Base-by-base conservation (phyloP, 2,797 vertebrate genomes). In the Acrossocheilus wenchowensis region DNA sequence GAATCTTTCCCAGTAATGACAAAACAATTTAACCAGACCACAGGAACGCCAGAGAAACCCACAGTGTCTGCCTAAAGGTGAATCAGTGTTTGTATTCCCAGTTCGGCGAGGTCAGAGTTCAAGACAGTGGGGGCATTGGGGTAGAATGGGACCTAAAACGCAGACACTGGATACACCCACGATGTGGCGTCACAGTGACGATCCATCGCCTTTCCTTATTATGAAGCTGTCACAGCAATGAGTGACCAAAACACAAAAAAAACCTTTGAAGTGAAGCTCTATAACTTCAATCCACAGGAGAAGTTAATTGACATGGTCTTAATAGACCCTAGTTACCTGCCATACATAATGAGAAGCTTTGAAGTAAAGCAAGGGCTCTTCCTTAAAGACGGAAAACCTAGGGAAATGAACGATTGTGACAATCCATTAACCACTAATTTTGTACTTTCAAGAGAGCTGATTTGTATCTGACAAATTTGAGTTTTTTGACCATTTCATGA, bases 281-380 rank as follows among this genome's bases (percentile, higher is more conserved):
- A 36, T 66, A 52, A 80, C 17, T 83, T 72, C 72, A 15, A 43
- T 74, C 75, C 14, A 75, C 83, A 6, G 60, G 69, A 90, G 80
- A 36, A 0, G 87, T 85, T 83, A 12, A 23, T 50, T 36, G 87
- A 87, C 69, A 83, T 80, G 86, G 26, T 81, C 52, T 19, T 60
- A 0, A 87, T 36, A 69, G 73, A 3, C 84, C 89, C 90, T 90
- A 91, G 90, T 92, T 91, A 87, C 85, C 90, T 91, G 90, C 86
- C 64, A 90, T 86, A 88, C 90, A 86, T 90, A 89, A 81, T 62
- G 72, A 48, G 84, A 90, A 90, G 87, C 91, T 88, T 90, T 90
- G 54, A 87, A 64, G 74, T 54, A 30, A 75, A 57, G 23, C 21
- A 77, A 26, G 14, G 36, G 54, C 69, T 72, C 39, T 77, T 36